phyloP scores from a whole-genome alignment of 2,888 invertebrate species.

The Labia minor region DNA sequence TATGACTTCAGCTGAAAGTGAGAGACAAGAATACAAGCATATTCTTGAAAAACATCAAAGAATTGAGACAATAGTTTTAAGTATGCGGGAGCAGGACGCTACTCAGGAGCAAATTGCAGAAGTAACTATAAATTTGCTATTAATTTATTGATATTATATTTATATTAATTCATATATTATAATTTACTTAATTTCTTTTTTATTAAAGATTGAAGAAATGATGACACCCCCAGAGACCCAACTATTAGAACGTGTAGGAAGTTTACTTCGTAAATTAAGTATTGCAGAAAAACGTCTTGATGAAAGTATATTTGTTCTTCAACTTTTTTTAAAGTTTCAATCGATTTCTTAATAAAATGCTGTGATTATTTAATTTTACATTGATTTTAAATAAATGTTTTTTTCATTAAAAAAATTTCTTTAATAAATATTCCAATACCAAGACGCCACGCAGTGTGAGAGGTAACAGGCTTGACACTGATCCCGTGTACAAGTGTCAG shows the following conservation, averaged over 20 bases:
- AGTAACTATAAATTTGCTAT: constrained; percentile 39
- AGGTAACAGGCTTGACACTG: no score
- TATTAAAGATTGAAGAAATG: constrained; percentile 65
- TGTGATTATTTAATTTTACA: no score
- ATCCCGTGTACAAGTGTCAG: no score
- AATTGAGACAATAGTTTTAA: constrained; percentile 68
- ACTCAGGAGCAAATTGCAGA: constrained; percentile 69
- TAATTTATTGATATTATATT: constrained; percentile 9
- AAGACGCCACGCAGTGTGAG: no score
- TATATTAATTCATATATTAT: constrained; percentile 18
- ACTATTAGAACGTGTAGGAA: constrained; percentile 61
- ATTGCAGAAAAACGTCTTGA: constrained; percentile 70
- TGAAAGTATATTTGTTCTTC: constrained; percentile 68
- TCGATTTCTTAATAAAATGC: background rate
- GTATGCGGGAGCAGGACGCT: constrained; percentile 66
- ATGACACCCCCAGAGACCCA: constrained; percentile 75
- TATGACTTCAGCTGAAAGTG: constrained; percentile 53
- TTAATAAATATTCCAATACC: no score
- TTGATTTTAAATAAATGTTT: no score
- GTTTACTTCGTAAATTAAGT: constrained; percentile 62
- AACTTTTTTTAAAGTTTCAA: constrained; percentile 56
- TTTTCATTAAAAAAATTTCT: no score
- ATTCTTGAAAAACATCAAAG: constrained; percentile 78
- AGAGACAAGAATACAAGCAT: constrained; percentile 57
- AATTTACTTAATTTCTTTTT: constrained; percentile 22